phyloP scores from a whole-genome alignment of 2,888 invertebrate species.

The Teleiodes luculella region DNA sequence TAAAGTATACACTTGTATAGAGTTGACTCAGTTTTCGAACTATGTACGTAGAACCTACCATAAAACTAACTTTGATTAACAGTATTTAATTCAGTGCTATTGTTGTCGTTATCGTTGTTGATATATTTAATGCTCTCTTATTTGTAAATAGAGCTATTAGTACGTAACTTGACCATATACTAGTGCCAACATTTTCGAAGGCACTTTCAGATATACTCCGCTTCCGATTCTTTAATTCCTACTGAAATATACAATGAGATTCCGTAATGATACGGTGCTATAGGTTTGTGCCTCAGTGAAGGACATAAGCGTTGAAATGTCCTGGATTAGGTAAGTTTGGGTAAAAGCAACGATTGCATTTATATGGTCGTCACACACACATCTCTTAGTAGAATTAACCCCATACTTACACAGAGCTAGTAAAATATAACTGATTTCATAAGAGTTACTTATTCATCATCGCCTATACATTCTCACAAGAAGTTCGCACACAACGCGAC shows the following conservation, averaged over 20 bases:
- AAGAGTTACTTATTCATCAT: too few species aligned
- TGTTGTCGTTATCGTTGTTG: neutral
- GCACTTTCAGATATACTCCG: conserved; percentile 3
- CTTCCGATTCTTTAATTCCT: neutral
- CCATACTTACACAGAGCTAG: too few species aligned
- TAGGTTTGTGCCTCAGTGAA: conserved; percentile 42
- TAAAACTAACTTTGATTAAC: neutral
- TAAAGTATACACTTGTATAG: too few species aligned
- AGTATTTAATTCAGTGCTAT: neutral
- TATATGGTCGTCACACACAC: neutral
- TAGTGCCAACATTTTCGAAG: conserved; percentile 3
- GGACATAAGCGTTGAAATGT: conserved; percentile 7
- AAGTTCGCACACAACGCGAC: too few species aligned
- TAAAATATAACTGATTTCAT: too few species aligned
- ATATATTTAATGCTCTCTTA: neutral
- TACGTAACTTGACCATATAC: neutral
- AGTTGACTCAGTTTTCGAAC: too few species aligned
- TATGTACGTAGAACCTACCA: too few species aligned
- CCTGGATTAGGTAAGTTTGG: neutral
- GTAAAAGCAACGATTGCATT: neutral
- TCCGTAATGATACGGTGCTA: conserved; percentile 49
- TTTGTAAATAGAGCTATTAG: neutral
- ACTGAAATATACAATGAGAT: neutral
- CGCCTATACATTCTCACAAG: too few species aligned
- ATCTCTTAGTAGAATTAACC: too few species aligned